Base-by-base conservation (phyloP, 1,140 invertebrate genomes). In the Dendroctonus ponderosae region DNA sequence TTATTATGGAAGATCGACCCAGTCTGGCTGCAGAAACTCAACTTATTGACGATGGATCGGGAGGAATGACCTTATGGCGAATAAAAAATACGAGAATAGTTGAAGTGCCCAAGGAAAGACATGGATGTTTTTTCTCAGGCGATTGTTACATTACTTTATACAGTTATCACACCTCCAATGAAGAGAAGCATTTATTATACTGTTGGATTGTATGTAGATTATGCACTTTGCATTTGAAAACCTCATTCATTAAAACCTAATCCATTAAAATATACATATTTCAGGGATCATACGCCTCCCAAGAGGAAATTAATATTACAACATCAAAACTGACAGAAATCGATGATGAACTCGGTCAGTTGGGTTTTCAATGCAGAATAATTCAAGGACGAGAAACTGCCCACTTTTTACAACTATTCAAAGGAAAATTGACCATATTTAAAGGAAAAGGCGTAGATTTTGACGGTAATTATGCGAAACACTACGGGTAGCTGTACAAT, bases 71-170 rank as follows among this genome's bases (percentile, higher is more conserved):
- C 42, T 83, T 96, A 49, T 92, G 88, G 88, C 84, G 89, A 62
- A 77, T 87, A 5, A 79, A 80, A 61, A 75, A 82, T 44, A 78
- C 80, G 67, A 81, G 86, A 50, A 73, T 86, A 11, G 77, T 83
- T 6, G 87, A 90, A 70, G 78, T 93, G 50, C 81, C 87, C 5
- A 81, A 84, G 12, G 78, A 86, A n/a, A 84, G 89, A 39, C 83
- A 89, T 70, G 91, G 89, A 5, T 85, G 87, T 52, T 94, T 96
- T 77, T 94, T 88, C 78, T 87, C 89, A 58, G 89, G 88, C 38
- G 90, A 94, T 75, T 93, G 91, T 77, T 97, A 96, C 78, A 84
- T 97, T 64, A 86, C 94, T 64, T 84, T 90, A 37, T 97, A 97
- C 77, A 90, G 86, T 37, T 79, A 78, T 66, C 71, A 75, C 66